phyloP scores from a whole-genome alignment of 2,113 vertebrate genomes.

The Tyrannus savana region DNA sequence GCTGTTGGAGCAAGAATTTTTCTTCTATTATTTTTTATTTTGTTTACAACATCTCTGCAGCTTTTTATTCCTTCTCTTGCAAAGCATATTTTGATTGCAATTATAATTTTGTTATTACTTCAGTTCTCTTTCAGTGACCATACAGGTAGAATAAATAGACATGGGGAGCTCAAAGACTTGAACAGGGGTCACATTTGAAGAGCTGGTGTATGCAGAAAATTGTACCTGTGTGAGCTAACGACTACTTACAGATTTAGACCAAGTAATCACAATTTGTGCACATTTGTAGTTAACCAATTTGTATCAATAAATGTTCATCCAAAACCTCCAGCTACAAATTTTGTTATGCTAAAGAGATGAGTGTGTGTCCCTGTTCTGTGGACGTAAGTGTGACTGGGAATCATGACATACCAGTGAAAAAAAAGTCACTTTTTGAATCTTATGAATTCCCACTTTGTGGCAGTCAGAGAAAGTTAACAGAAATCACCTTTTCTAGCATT shows the following conservation, averaged over 20 bases:
- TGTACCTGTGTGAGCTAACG: not conserved
- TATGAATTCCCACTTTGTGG: not conserved
- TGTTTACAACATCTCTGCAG: not conserved
- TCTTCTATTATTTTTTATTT: not conserved
- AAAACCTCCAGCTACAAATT: not conserved
- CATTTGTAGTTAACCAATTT: not conserved
- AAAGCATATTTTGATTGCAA: not conserved
- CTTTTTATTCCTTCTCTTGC: not conserved
- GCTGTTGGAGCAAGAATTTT: not conserved
- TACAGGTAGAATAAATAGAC: not conserved
- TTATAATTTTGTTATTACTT: not conserved
- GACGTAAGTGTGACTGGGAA: fast-evolving
- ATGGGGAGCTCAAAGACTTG: fast-evolving
- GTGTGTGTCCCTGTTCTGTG: not conserved
- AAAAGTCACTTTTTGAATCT: not conserved
- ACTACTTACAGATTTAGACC: not conserved
- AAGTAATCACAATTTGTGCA: not conserved
- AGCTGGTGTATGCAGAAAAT: not conserved
- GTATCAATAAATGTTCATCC: not conserved
- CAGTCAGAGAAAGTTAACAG: not conserved
- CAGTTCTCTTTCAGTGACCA: not conserved
- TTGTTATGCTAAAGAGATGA: not conserved
- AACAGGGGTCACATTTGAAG: not conserved
- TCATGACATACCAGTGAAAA: not conserved
- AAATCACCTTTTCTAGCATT: not conserved